These are phyloP conservation scores for Nothura maculosa DNA, from an alignment of 2,797 vertebrate genomes.

Conservation along the genomic window DNA sequence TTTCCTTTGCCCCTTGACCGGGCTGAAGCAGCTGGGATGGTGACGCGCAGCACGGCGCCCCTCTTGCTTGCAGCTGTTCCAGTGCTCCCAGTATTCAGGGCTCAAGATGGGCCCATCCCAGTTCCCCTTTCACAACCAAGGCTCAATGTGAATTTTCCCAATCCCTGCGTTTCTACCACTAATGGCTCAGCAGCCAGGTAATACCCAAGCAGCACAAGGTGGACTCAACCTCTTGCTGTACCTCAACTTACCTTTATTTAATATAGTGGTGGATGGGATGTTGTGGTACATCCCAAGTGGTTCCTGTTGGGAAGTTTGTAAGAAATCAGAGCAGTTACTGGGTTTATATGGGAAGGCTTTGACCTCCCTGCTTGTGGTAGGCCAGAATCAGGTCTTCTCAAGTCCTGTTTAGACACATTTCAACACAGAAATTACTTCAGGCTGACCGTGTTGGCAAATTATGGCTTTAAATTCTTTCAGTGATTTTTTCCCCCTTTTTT, in stretches of 20 bases:
- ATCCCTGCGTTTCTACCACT: neutral
- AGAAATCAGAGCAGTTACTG: neutral
- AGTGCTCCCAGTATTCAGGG: neutral
- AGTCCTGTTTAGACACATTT: neutral
- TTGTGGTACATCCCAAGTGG: neutral
- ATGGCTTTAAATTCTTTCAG: neutral
- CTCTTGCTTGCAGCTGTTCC: too few relatives aligned
- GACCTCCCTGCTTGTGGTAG: neutral
- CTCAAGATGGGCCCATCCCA: neutral
- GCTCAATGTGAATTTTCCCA: neutral
- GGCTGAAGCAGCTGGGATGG: neutral
- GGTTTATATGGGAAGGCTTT: conserved; percentile 16
- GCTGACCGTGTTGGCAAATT: neutral
- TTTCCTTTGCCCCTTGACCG: too few relatives aligned
- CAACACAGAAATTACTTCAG: neutral
- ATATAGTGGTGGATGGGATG: neutral
- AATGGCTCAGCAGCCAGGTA: neutral
- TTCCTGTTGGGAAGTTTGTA: neutral
- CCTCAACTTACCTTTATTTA: neutral
- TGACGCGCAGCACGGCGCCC: neutral
- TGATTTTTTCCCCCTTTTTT: neutral
- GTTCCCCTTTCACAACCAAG: neutral
- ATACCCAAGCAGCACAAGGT: neutral
- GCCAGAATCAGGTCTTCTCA: neutral
- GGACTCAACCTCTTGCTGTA: neutral